Evolutionary conservation across 2,797 vertebrate genomes (phyloP).

Genomic region (Prunella strophiata): DNA sequence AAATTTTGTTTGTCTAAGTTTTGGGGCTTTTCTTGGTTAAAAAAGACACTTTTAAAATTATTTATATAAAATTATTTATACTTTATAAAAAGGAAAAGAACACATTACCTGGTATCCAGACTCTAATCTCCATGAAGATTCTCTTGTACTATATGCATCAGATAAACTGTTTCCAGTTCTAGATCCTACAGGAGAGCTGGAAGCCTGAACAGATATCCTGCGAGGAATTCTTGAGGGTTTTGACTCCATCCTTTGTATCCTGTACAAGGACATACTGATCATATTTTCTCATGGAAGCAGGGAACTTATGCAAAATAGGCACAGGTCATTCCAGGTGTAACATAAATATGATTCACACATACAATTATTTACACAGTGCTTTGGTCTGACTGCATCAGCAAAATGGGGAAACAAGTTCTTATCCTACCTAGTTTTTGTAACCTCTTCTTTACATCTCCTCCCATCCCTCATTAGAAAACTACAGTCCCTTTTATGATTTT

Average conservation of each 20-base stretch:
- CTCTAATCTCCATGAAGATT: constrained; percentile 85
- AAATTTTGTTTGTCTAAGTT: neutral
- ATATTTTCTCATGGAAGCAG: constrained; percentile 20
- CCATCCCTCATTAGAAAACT: neutral
- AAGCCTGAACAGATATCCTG: constrained; percentile 81
- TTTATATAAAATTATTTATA: neutral
- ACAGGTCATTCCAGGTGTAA: neutral
- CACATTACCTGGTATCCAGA: constrained; percentile 87
- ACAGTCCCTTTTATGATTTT: neutral
- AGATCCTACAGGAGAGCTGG: constrained; percentile 77
- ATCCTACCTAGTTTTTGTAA: neutral
- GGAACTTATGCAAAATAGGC: neutral
- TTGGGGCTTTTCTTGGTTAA: neutral
- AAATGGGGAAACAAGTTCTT: neutral
- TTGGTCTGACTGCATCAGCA: neutral
- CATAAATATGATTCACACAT: neutral
- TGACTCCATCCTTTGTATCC: constrained; percentile 88
- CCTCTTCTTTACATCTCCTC: neutral
- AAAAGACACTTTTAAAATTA: neutral
- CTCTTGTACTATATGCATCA: constrained; percentile 83
- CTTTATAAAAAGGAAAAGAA: neutral
- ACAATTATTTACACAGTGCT: neutral
- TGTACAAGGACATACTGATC: constrained; percentile 63
- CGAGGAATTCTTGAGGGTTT: constrained; percentile 92
- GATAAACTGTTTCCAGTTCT: constrained; percentile 76